Conservation (phyloP, 2,113 vertebrate genomes). For the Xerus inauris region DNA sequence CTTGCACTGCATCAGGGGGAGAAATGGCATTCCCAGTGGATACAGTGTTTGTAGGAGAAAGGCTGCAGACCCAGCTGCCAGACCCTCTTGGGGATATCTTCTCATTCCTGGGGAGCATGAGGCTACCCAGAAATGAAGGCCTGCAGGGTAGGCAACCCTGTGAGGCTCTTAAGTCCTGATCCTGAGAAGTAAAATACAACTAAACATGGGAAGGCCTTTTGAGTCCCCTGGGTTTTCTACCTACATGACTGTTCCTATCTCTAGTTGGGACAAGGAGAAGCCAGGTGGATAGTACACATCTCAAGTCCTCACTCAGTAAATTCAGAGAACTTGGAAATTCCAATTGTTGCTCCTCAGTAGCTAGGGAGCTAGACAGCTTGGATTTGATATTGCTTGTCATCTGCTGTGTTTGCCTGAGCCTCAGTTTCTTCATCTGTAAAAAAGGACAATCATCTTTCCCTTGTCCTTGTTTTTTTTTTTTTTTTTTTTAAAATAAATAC, state of each 20-base stretch:
- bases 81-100: not conserved
- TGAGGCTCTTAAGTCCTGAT: not conserved
- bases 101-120: not conserved
- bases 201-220: not conserved
- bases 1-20: accelerated
- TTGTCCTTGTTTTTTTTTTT: not conserved
- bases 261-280: not conserved
- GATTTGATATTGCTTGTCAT: not conserved
- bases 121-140: not conserved
- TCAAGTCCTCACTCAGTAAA: not conserved
- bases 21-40: not conserved
- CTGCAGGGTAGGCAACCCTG: not conserved
- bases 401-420: not conserved
- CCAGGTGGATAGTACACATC: not conserved
- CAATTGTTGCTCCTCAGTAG: not conserved
- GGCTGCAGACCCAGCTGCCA: not conserved
- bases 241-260: not conserved
- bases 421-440: not conserved
- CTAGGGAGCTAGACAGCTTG: not conserved
- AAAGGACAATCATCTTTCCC: not conserved
- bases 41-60: not conserved
- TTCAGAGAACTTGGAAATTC: not conserved
- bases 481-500: not conserved
- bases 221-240: not conserved
- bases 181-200: not conserved